phyloP scores from a whole-genome alignment of 2,113 vertebrate species.

The Rhea pennata region DNA sequence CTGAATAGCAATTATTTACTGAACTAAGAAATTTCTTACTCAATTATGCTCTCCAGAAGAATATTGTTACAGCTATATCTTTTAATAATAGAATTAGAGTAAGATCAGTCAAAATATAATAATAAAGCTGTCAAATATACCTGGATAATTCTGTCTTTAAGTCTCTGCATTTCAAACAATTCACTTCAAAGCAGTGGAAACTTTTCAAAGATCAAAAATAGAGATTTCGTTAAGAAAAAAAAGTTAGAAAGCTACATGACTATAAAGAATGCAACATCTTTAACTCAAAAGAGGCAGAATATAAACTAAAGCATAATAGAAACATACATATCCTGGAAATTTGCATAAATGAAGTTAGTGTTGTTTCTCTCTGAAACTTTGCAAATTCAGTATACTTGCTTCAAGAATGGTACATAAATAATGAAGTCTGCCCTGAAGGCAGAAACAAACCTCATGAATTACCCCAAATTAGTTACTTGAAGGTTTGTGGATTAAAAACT shows the following conservation, averaged over 20 bases:
- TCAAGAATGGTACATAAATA: background rate
- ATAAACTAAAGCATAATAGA: background rate
- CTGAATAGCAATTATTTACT: slow-evolving; percentile 6
- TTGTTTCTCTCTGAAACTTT: background rate
- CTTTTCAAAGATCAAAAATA: slow-evolving; percentile 26
- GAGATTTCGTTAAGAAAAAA: background rate
- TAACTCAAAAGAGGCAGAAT: background rate
- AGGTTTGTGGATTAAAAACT: background rate
- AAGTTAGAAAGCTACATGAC: background rate
- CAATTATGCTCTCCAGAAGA: background rate
- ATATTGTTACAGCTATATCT: background rate
- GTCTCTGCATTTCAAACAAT: slow-evolving; percentile 14
- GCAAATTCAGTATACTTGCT: background rate
- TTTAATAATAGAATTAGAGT: background rate
- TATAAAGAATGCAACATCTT: background rate
- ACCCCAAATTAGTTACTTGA: background rate
- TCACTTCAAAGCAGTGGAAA: background rate
- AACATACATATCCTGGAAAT: background rate
- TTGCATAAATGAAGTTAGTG: background rate
- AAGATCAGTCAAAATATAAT: background rate
- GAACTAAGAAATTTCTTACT: background rate
- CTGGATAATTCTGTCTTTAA: background rate
- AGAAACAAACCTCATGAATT: background rate
- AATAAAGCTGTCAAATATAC: slow-evolving; percentile 3
- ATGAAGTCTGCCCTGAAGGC: background rate